Base-by-base conservation (phyloP, 2,113 vertebrate genomes). In the Phycodurus eques region DNA sequence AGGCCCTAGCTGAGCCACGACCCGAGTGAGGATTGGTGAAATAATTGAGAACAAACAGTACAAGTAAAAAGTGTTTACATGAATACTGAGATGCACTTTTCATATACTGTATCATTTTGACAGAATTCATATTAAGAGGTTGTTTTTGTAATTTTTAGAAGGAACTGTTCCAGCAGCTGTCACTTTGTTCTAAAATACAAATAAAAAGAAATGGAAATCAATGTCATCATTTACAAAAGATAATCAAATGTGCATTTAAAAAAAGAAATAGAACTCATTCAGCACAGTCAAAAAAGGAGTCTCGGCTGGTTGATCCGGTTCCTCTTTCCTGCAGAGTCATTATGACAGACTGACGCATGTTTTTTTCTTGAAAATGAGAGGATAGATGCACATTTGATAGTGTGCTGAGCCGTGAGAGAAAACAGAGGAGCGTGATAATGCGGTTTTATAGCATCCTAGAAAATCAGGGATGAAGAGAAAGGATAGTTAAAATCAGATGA, bases 291-390 rank as follows among this genome's bases (percentile, higher is more conserved):
- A 71, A 60, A 56, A 59, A 31, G 10, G 22, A 69, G 35, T n/a
- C 12, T 39, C 61, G 64, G 67, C 67, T 54, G 68, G 70, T 84
- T 46, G 75, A 70, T 83, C 66, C 27, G 44, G 71, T 83, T 88
- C 86, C 79, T 83, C 80, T 83, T 61, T 83, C 79, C 83, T 82
- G 81, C 85, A 78, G 72, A 87, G 78, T 86, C 80, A 89, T 89
- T 89, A 85, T 89, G 86, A 92, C 87, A 85, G 83, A 78, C 81
- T 88, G 82, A 89, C 89, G 88, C 80, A 82, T 90, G 77, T 84
- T 84, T 86, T 89, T 88, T 91, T 88, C 87, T 88, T 81, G 79
- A 72, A 76, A 77, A 89, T 84, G 80, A 80, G 83, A 69, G 78
- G 86, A 91, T 90, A 83, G 83, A 89, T 90, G 82, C 65, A 0